These are phyloP conservation scores for Coendou prehensilis DNA, from an alignment of 2,797 vertebrate species.

Conservation along the genomic window DNA sequence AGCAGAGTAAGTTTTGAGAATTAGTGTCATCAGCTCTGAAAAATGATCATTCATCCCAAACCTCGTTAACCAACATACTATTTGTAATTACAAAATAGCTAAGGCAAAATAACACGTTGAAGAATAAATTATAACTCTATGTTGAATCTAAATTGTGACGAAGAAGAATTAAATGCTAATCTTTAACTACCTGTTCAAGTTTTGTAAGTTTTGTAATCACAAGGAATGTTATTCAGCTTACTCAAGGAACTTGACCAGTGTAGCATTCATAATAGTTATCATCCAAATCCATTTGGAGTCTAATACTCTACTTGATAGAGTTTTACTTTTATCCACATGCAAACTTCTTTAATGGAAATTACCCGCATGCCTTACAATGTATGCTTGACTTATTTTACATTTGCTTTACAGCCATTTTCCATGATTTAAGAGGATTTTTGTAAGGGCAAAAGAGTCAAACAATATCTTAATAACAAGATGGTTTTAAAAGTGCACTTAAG, in stretches of 20 bases:
- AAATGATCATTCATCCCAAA: conserved; percentile 63
- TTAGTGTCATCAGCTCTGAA: conserved; percentile 11
- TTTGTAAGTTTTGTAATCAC: background rate
- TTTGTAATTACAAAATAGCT: conserved; percentile 28
- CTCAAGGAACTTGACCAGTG: conserved; percentile 25
- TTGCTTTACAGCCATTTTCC: conserved; percentile 82
- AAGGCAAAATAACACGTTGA: conserved; percentile 32
- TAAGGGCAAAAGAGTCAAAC: conserved; percentile 79
- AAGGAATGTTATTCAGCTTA: conserved; percentile 53
- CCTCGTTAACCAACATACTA: conserved; percentile 45
- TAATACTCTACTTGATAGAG: conserved; percentile 71
- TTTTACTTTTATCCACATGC: conserved; percentile 80
- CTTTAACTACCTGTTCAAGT: conserved; percentile 34
- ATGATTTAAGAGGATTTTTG: conserved; percentile 75
- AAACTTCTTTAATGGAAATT: conserved; percentile 83
- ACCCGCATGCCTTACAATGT: conserved; percentile 45
- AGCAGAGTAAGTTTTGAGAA: background rate
- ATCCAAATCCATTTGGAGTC: conserved; percentile 60
- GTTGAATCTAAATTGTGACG: background rate
- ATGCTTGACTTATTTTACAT: conserved; percentile 83
- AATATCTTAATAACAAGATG: conserved; percentile 66
- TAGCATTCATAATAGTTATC: conserved; percentile 42
- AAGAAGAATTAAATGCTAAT: background rate
- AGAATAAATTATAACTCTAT: background rate
- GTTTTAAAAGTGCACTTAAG: conserved; percentile 76